Evolutionary conservation across 2,888 invertebrate genomes (phyloP), one percentile per base, ranked within the genome.

Genomic region (Agonopterix alstromeriana): DNA sequence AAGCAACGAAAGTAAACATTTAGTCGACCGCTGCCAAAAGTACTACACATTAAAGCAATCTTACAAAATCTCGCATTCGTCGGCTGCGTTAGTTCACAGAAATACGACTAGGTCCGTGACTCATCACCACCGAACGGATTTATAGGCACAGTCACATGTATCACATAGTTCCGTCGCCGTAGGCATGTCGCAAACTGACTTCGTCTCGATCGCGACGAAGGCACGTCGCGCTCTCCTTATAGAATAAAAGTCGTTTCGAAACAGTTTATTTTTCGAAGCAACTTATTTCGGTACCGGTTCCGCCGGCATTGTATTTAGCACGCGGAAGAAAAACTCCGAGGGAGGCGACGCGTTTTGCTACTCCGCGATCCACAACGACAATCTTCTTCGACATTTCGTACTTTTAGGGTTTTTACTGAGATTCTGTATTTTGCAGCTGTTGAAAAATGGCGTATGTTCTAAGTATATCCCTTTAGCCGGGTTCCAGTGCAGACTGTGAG

Each of bases 401-500:
- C 56, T 55, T 55, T 53, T 55, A 44, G 3, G 40, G 49, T 45
- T 45, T 41, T 10, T 38, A 42, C 44, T 46, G 52, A 36, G 53
- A 54, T 52, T 55, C 48, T 54, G 48, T 53, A 58, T 56, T 56
- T 58, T 54, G 47, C 62, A 46, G 47, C 53, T 51, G 36, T 46
- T 56, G 53, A 60, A 67, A 61, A 74, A 77, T 70, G 66, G 68
- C 71, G 75, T 72, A 58, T 65, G 70, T 68, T 74, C 73, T 72
- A 70, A 71, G 76, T 77, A 70, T 80, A 79, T 72, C 67, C 69
- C 71, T 71, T 67, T 64, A 66, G 73, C 74, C 76, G 73, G 74
- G 69, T 73, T 72, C 76, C 73, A 77, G 79, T 79, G 68, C 79
- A 77, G 78, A 78, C 82, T 77, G 82, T 62, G 72, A 76, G 70